Percentiles rank a stretch among this genome's conserved stretches.
Evolutionary conservation across 2,113 vertebrate species (phyloP).

Genomic region (Paratilapia polleni): DNA sequence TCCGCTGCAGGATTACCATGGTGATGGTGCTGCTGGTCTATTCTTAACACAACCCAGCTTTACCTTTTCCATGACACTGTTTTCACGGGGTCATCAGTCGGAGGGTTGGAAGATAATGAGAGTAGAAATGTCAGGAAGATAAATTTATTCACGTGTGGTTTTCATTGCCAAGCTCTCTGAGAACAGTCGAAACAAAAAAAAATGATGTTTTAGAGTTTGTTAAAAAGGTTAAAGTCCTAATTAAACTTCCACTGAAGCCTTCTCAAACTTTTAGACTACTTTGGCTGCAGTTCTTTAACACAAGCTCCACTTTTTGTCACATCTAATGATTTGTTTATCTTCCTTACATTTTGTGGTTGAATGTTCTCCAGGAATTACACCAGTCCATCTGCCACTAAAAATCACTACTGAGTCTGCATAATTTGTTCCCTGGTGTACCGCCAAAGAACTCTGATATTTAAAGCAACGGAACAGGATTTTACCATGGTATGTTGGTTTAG

Average conservation of each 20-base stretch:
- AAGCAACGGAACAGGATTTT: too few relatives aligned
- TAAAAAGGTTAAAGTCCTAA: too few relatives aligned
- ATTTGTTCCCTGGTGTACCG: too few relatives aligned
- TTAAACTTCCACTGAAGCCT: not conserved
- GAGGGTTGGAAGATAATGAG: not conserved
- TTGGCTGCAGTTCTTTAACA: too few relatives aligned
- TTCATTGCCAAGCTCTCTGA: not conserved
- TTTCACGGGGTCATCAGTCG: not conserved
- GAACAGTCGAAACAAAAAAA: not conserved
- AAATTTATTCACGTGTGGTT: accelerated
- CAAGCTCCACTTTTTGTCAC: not conserved
- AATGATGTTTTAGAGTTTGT: not conserved
- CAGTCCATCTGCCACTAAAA: too few relatives aligned
- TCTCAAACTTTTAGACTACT: not conserved
- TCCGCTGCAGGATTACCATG: slow-evolving; percentile 37
- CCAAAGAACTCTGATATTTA: not conserved
- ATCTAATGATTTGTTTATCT: too few relatives aligned
- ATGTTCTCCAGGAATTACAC: too few relatives aligned
- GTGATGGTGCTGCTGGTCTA: slow-evolving; percentile 18
- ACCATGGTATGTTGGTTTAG: not conserved
- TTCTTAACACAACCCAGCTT: slow-evolving; percentile 8
- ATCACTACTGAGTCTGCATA: too few relatives aligned
- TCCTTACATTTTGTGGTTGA: too few relatives aligned
- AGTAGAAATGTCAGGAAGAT: not conserved
- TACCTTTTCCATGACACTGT: not conserved